Base-by-base conservation (phyloP, 2,113 vertebrate species). In the Columba janthina region DNA sequence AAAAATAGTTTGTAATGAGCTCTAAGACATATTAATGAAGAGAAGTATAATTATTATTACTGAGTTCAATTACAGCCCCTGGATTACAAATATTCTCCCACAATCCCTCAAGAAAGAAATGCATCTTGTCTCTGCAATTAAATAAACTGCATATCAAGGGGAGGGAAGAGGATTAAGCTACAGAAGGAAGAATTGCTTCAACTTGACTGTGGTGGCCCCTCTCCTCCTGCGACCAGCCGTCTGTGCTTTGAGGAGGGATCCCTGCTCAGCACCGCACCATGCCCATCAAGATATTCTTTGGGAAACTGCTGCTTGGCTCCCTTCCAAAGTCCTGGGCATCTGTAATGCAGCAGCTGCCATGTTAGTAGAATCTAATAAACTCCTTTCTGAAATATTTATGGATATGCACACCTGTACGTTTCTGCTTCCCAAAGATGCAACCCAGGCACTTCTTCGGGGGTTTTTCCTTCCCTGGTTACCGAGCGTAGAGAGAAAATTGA, bases 21-120 rank as follows among this genome's bases (percentile, higher is more conserved):
- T 90, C 91, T 96, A 95, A 94, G 94, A 93, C 92, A 90, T 80
- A 91, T 94, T 96, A 95, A 96, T 90, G 92, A 96, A 94, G 94
- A 91, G 93, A 94, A 94, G 93, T 90, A 71, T 94, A 94, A 95
- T 96, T 92, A 95, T 96, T 97, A 91, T 94, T 92, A 90, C 91
- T 2, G 64, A 93, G 94, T 95, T 96, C 97, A 95, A 89, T 95
- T 92, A 93, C 95, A 96, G 94, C 79, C 85, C 88, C 28, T 88
- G 93, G 93, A 94, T 97, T 96, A 94, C 94, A 97, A 95, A 92
- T 94, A 96, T 72, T 94, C 85, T 92, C 95, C 91, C 93, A 96
- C 91, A 96, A 75, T 86, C 94, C 94, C 94, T 86, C 86, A 90
- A 96, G 96, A 92, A 96, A 95, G 92, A 64, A 93, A 89, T 54